A percentile compares a stretch with the other conserved stretches of the same genome.
phyloP scores from a whole-genome alignment of 1,140 invertebrate species.

The Sarcophaga bullata region DNA sequence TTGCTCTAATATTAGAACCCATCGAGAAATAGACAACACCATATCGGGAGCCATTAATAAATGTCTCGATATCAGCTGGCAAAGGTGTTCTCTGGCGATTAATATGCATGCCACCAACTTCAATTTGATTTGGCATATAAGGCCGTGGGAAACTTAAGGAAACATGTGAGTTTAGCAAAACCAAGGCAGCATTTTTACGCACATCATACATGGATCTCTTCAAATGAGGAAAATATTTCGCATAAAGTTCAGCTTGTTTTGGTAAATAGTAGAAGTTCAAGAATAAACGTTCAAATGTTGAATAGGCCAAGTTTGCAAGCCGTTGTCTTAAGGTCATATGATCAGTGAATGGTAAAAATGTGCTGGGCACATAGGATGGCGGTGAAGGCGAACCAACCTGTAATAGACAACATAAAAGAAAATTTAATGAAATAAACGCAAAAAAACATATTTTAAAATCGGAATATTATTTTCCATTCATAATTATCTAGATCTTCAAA shows the following conservation, averaged over 20 bases:
- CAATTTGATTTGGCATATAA: constrained; percentile 64
- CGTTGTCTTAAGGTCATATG: constrained; percentile 63
- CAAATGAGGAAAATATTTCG: constrained; percentile 51
- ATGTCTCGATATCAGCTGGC: constrained; percentile 61
- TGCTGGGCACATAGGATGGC: constrained; percentile 52
- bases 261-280: constrained; percentile 45
- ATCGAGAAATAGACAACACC: constrained; percentile 72
- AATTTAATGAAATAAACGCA: background rate
- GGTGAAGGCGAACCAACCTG: constrained; percentile 49
- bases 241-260: constrained; percentile 49
- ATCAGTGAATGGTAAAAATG: constrained; percentile 50
- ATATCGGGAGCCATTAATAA: constrained; percentile 68
- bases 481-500: too few relatives aligned
- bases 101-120: constrained; percentile 68
- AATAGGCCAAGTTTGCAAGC: constrained; percentile 52
- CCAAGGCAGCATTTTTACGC: constrained; percentile 53
- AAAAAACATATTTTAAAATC: background rate
- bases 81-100: constrained; percentile 65
- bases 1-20: constrained; percentile 70
- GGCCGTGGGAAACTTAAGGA: constrained; percentile 67
- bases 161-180: constrained; percentile 68
- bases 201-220: constrained; percentile 48
- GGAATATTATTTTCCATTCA: too few relatives aligned
- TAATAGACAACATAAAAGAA: background rate
- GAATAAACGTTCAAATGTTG: constrained; percentile 35